Percentiles rank a stretch among this genome's conserved stretches.
Evolutionary conservation across 2,113 vertebrate species (phyloP).

Genomic region (Neotoma lepida): DNA sequence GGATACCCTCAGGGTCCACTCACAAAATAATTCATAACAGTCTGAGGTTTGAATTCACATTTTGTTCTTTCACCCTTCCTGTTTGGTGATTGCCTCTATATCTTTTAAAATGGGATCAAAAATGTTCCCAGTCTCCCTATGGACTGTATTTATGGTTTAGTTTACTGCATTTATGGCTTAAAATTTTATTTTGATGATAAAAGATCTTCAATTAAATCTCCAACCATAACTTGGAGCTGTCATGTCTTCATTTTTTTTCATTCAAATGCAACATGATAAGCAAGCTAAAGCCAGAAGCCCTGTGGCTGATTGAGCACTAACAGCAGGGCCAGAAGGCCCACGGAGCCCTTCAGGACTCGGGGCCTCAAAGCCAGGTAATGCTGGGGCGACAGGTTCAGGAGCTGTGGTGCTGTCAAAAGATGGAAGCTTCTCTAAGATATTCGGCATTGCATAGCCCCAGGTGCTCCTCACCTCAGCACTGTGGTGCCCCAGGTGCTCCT

Average conservation of each 20-base stretch:
- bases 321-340: not conserved
- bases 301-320: not conserved
- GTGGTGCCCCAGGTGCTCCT: too few relatives aligned
- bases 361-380: not conserved
- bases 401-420: not conserved
- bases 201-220: not conserved
- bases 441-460: too few relatives aligned
- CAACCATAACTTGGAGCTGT: not conserved
- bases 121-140: not conserved
- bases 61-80: too few relatives aligned
- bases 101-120: not conserved
- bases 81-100: too few relatives aligned
- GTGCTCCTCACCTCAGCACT: not conserved
- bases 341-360: not conserved
- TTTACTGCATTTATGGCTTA: not conserved
- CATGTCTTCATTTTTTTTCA: not conserved
- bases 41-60: too few relatives aligned
- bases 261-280: not conserved
- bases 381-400: not conserved
- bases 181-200: not conserved
- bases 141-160: not conserved
- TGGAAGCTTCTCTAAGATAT: not conserved
- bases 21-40: too few relatives aligned
- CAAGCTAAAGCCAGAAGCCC: not conserved
- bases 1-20: too few relatives aligned